These are phyloP conservation scores for Ectropis crepuscularia DNA, from an alignment of 2,888 invertebrate genomes.

Conservation along the genomic window DNA sequence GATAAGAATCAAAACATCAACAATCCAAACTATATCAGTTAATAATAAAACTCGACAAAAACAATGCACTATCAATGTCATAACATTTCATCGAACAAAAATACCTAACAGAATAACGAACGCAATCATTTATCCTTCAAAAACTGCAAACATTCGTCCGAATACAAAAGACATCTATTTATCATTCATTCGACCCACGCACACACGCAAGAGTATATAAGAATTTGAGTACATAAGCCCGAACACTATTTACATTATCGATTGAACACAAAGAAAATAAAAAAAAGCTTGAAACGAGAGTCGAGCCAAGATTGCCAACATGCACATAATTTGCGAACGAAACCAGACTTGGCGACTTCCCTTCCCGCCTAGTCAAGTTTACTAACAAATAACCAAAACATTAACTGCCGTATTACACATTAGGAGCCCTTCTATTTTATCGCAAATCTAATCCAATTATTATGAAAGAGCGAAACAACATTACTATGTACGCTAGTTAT, in stretches of 20 bases:
- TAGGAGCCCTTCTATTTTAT: slow-evolving; percentile 46
- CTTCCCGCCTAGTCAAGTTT: slow-evolving; percentile 62
- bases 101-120: slow-evolving; percentile 4
- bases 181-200: slow-evolving; percentile 48
- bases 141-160: slow-evolving; percentile 42
- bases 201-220: slow-evolving; percentile 51
- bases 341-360: slow-evolving; percentile 58
- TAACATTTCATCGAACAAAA: slow-evolving; percentile 1
- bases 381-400: slow-evolving; percentile 60
- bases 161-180: slow-evolving; percentile 36
- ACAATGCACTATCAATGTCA: background rate
- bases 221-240: slow-evolving; percentile 41
- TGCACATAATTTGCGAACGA: slow-evolving; percentile 54
- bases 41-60: background rate
- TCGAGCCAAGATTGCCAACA: slow-evolving; percentile 57
- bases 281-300: slow-evolving; percentile 55
- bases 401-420: slow-evolving; percentile 30
- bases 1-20: slow-evolving; percentile 7
- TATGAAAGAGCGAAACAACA: slow-evolving; percentile 53
- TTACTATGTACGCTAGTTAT: slow-evolving; percentile 48
- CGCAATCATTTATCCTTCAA: slow-evolving; percentile 1
- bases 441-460: slow-evolving; percentile 45
- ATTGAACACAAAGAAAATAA: slow-evolving; percentile 53
- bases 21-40: background rate
- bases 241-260: slow-evolving; percentile 52